Percentiles rank a stretch among this genome's conserved stretches.
Conservation (phyloP, 2,797 vertebrate species). For the Apodemus agrarius region DNA sequence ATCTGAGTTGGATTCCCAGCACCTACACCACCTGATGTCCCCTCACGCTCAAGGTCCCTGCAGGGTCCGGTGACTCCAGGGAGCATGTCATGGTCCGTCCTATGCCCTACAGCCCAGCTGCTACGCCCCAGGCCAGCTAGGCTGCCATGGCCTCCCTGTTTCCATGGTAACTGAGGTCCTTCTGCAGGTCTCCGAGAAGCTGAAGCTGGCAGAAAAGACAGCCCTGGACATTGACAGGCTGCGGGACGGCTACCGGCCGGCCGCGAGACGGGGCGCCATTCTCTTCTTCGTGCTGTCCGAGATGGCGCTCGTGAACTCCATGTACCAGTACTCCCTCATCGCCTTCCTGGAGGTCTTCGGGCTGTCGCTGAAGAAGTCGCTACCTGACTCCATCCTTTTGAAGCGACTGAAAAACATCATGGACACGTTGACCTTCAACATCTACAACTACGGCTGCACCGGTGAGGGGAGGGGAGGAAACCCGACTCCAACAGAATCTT, state of each 20-base stretch:
- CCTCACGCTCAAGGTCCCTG: neutral
- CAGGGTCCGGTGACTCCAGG: neutral
- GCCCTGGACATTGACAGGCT: constrained; percentile 93
- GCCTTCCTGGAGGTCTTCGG: constrained; percentile 96
- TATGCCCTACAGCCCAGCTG: accelerated
- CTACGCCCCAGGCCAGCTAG: neutral
- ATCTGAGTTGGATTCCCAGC: neutral
- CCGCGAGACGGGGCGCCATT: constrained; percentile 94
- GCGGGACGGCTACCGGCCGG: constrained; percentile 95
- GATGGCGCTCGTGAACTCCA: constrained; percentile 96
- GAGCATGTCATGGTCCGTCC: accelerated
- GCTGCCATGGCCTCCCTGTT: neutral
- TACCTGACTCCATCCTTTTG: constrained; percentile 88
- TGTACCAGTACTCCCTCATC: constrained; percentile 97
- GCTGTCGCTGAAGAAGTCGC: constrained; percentile 93
- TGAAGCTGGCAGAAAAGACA: constrained; percentile 92
- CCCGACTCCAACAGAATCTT: neutral
- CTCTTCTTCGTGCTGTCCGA: constrained; percentile 97
- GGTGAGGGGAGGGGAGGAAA: constrained; percentile 85
- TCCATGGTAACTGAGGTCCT: accelerated
- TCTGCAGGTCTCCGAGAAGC: constrained; percentile 94
- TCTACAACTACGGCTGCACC: constrained; percentile 98
- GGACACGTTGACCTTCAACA: constrained; percentile 93
- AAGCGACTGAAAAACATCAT: constrained; percentile 94
- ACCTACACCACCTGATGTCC: neutral